A percentile compares a stretch with the other conserved stretches of the same genome.
Conservation (phyloP, 2,888 invertebrate genomes). For the Drosophila sordidapex region DNA sequence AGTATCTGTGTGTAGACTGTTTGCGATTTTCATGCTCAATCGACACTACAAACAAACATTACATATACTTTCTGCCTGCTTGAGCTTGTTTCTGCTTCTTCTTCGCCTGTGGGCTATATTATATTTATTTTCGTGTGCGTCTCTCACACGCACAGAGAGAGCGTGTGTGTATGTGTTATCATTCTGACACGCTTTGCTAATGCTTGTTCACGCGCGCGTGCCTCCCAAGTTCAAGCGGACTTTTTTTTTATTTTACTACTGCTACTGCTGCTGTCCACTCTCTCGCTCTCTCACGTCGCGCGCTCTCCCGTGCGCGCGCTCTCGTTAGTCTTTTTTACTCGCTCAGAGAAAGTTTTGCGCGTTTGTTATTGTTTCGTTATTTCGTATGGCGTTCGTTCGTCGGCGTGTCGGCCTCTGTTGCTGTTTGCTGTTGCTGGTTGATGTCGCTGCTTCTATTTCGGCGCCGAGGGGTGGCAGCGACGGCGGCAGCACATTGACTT, state of each 20-base stretch:
- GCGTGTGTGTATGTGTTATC: conserved; percentile 59
- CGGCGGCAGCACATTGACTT: conserved; percentile 68
- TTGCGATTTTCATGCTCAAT: conserved; percentile 65
- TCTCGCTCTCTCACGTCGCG: neutral
- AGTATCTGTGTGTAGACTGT: conserved; percentile 17
- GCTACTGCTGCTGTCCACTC: conserved; percentile 20
- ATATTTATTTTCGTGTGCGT: conserved; percentile 23
- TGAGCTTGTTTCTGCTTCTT: conserved; percentile 34
- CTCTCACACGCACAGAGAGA: conserved; percentile 9
- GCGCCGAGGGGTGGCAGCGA: conserved; percentile 10
- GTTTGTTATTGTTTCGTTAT: conserved; percentile 81
- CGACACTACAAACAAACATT: conserved; percentile 49
- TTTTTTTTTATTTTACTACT: conserved; percentile 26
- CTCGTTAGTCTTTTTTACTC: conserved; percentile 38
- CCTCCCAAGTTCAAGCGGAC: conserved; percentile 74
- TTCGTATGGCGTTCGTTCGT: conserved; percentile 70
- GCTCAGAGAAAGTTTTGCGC: conserved; percentile 79
- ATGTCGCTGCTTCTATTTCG: conserved; percentile 9
- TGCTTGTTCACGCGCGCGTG: conserved; percentile 80
- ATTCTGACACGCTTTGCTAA: conserved; percentile 73
- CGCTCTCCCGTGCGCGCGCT: conserved; percentile 25
- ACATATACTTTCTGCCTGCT: conserved; percentile 32
- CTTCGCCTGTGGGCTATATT: conserved; percentile 41
- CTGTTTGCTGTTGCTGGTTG: conserved; percentile 12
- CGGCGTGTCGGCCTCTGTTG: conserved; percentile 47